phyloP scores from a whole-genome alignment of 2,113 vertebrate genomes.

The Gasterosteus aculeatus region DNA sequence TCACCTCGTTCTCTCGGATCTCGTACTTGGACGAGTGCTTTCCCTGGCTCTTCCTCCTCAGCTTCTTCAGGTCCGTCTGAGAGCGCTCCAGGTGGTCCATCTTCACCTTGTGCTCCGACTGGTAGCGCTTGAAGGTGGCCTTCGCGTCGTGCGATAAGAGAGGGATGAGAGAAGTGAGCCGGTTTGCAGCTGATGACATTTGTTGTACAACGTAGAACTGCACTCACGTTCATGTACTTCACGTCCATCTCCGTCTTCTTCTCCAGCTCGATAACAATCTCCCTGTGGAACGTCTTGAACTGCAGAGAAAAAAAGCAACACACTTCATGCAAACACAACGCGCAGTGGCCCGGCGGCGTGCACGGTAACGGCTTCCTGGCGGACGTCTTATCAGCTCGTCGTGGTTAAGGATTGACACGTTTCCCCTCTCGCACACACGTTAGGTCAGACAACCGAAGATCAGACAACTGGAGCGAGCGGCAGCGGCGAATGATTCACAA shows the following conservation, averaged over 20 bases:
- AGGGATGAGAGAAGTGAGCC: not conserved
- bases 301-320: slow-evolving; percentile 67
- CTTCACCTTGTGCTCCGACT: slow-evolving; percentile 91
- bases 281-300: slow-evolving; percentile 94
- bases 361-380: not conserved
- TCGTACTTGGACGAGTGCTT: slow-evolving; percentile 90
- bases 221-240: slow-evolving; percentile 97
- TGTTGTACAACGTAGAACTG: too few species aligned
- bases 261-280: slow-evolving; percentile 92
- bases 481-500: not conserved
- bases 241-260: slow-evolving; percentile 96
- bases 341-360: not conserved
- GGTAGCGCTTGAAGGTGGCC: slow-evolving; percentile 97
- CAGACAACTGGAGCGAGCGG: too few species aligned
- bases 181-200: too few species aligned
- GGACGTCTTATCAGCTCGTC: slow-evolving; percentile 50
- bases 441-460: too few species aligned
- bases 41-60: slow-evolving; percentile 94
- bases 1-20: slow-evolving; percentile 91
- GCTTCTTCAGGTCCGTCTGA: slow-evolving; percentile 93
- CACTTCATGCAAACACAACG: not conserved
- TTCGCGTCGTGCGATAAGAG: slow-evolving; percentile 61
- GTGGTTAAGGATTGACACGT: slow-evolving; percentile 68
- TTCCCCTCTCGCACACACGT: not conserved
- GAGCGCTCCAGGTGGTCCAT: slow-evolving; percentile 93